phyloP scores from a whole-genome alignment of 2,888 invertebrate species.

The Criorhina ranunculi region DNA sequence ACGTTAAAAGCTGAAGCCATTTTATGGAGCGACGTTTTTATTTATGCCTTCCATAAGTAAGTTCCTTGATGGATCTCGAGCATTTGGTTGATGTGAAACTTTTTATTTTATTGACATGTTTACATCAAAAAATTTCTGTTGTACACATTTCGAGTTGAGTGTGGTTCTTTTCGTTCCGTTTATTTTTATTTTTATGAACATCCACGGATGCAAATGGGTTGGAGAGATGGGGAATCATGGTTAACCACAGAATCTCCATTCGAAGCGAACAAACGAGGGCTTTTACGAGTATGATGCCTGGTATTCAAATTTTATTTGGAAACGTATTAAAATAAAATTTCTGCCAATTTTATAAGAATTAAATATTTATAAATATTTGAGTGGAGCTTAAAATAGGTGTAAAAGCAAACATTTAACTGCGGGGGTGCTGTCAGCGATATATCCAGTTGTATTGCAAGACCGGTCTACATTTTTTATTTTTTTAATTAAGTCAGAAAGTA shows the following conservation, averaged over 20 bases:
- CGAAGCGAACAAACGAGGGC: constrained; percentile 6
- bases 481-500: not conserved
- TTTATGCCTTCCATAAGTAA: constrained; percentile 25
- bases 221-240: constrained; percentile 18
- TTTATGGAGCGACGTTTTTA: constrained; percentile 22
- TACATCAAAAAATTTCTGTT: constrained; percentile 45
- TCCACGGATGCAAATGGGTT: constrained; percentile 12
- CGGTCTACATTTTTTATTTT: constrained; percentile 4
- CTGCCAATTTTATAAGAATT: constrained; percentile 51
- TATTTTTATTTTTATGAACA: constrained; percentile 37
- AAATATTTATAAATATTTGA: constrained; percentile 54
- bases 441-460: constrained; percentile 18
- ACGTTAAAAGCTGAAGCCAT: not conserved
- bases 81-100: constrained; percentile 23
- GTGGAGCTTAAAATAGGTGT: constrained; percentile 24
- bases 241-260: constrained; percentile 47
- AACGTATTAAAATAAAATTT: constrained; percentile 58
- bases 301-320: constrained; percentile 54
- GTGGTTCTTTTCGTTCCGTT: not conserved
- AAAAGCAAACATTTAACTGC: constrained; percentile 39
- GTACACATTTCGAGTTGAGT: not conserved
- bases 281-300: constrained; percentile 33
- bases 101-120: constrained; percentile 51
- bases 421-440: constrained; percentile 51
- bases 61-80: not conserved